These are phyloP conservation scores for Thomomys bottae DNA, from an alignment of 2,113 vertebrate species.

Conservation along the genomic window DNA sequence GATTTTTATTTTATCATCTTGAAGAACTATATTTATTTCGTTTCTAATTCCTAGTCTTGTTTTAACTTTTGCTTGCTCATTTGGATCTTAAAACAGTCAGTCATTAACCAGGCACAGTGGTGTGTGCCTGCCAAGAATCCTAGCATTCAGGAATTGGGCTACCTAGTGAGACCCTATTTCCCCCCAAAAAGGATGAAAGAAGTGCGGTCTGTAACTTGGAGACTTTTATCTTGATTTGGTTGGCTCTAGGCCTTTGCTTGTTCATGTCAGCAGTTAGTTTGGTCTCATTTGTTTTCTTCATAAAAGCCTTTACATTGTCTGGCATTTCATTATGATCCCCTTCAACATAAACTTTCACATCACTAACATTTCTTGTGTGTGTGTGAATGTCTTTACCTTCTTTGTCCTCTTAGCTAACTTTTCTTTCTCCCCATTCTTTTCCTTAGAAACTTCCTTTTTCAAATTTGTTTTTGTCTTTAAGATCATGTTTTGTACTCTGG, in stretches of 20 bases:
- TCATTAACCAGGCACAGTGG: neutral
- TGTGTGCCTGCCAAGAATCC: too few relatives aligned
- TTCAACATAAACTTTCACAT: conserved; percentile 6
- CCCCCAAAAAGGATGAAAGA: too few relatives aligned
- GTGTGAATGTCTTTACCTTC: neutral
- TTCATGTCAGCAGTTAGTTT: conserved; percentile 33
- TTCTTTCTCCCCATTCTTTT: neutral
- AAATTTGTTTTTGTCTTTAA: neutral
- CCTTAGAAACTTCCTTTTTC: neutral
- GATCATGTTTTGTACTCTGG: too few relatives aligned
- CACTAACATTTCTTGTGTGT: neutral
- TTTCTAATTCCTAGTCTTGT: conserved; percentile 28
- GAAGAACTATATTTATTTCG: conserved; percentile 56
- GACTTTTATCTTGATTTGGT: conserved; percentile 52
- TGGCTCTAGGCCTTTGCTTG: neutral
- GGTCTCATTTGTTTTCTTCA: conserved; percentile 11
- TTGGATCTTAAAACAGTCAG: conserved; percentile 46
- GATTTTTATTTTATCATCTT: conserved; percentile 10
- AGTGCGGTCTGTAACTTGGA: conserved; percentile 15
- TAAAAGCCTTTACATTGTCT: neutral
- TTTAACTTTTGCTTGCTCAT: conserved; percentile 55
- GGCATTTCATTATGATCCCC: neutral
- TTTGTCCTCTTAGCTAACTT: neutral
- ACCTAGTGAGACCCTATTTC: too few relatives aligned
- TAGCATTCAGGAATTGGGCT: too few relatives aligned